A percentile compares a stretch with the other conserved stretches of the same genome.
Evolutionary conservation across 2,888 invertebrate genomes (phyloP).

Genomic region (Steromphala cineraria): DNA sequence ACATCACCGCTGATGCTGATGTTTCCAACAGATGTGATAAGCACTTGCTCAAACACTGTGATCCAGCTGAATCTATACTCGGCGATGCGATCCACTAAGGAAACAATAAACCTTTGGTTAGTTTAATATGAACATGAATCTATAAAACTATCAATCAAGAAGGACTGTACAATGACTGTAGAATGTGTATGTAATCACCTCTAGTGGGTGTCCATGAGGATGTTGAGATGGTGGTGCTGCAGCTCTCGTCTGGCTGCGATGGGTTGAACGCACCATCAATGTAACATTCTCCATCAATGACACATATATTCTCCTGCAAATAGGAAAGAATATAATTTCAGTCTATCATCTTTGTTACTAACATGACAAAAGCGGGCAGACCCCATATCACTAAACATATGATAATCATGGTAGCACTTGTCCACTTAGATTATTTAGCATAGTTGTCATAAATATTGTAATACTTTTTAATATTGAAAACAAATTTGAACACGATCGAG

Average conservation of each 20-base stretch:
- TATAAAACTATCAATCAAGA: neutral
- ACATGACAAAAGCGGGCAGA: no score
- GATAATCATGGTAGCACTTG: no score
- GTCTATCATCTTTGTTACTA: no score
- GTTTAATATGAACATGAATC: neutral
- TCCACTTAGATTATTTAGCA: no score
- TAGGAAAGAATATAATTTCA: neutral
- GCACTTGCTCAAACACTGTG: constrained; percentile 15
- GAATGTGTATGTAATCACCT: constrained; percentile 31
- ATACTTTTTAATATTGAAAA: no score
- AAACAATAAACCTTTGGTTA: neutral
- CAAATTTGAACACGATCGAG: no score
- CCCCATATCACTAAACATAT: no score
- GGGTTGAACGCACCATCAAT: constrained; percentile 44
- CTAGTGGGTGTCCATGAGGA: constrained; percentile 44
- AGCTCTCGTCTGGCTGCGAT: constrained; percentile 34
- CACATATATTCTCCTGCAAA: constrained; percentile 57
- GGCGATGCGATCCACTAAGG: constrained; percentile 32
- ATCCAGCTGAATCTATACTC: constrained; percentile 30
- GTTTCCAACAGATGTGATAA: constrained; percentile 30
- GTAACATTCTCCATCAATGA: constrained; percentile 52
- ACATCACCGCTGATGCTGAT: constrained; percentile 14
- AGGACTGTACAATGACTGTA: neutral
- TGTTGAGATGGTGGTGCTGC: constrained; percentile 34
- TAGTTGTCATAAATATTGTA: no score